A percentile compares a stretch with the other conserved stretches of the same genome.
phyloP scores from a whole-genome alignment of 1,140 invertebrate species.

The Microplitis mediator region DNA sequence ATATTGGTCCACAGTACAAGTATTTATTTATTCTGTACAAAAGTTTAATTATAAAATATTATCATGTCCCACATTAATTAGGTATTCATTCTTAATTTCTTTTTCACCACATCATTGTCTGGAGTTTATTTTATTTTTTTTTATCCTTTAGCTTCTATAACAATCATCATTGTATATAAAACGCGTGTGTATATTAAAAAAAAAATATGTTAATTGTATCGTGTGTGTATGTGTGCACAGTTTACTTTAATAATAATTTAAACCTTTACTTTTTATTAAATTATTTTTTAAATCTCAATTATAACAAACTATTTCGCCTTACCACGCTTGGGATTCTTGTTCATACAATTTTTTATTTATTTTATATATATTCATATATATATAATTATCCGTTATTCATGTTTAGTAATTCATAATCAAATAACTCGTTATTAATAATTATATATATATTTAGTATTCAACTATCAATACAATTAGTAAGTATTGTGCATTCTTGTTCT shows the following conservation, averaged over 20 bases:
- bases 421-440: too few species aligned
- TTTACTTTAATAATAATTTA: too few species aligned
- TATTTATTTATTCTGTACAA: conserved; percentile 61
- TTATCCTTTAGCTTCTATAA: conserved; percentile 44
- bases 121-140: conserved; percentile 30
- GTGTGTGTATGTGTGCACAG: background rate
- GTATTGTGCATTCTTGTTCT: conserved; percentile 38
- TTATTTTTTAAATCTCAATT: too few species aligned
- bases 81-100: conserved; percentile 55
- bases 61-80: conserved; percentile 53
- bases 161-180: conserved; percentile 46
- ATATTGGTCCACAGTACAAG: conserved; percentile 60
- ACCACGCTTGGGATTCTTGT: too few species aligned
- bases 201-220: conserved; percentile 4
- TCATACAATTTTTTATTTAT: too few species aligned
- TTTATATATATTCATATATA: too few species aligned
- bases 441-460: conserved; percentile 26
- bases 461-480: conserved; percentile 48
- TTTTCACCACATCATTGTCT: conserved; percentile 49
- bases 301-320: too few species aligned
- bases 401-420: too few species aligned
- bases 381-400: too few species aligned
- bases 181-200: conserved; percentile 37
- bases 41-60: conserved; percentile 60
- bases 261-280: background rate